Percentiles rank a stretch among this genome's conserved stretches.
These are phyloP conservation scores for Anarhynchus alexandrinus DNA, from an alignment of 2,113 vertebrate species.

Conservation along the genomic window DNA sequence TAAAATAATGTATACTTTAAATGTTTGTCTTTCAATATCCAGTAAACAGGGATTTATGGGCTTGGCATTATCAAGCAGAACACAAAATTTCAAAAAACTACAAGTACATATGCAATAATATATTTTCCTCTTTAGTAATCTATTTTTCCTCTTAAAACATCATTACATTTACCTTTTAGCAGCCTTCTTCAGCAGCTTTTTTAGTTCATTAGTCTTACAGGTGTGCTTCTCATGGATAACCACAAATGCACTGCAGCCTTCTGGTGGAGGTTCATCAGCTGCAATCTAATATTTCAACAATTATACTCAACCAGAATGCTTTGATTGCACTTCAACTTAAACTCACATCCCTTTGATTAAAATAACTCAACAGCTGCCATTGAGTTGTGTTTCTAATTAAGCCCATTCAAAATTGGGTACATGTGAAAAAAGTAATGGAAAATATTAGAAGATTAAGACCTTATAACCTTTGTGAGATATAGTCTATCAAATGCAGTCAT, in stretches of 20 bases:
- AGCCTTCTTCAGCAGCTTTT: constrained; percentile 92
- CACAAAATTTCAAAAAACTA: background rate
- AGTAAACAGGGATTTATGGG: background rate
- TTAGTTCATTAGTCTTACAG: constrained; percentile 90
- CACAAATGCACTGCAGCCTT: constrained; percentile 88
- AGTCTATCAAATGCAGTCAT: constrained; percentile 11
- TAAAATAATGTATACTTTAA: background rate
- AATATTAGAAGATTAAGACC: background rate
- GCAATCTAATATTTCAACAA: constrained; percentile 86
- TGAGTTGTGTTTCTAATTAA: constrained; percentile 52
- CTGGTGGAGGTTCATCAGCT: constrained; percentile 87
- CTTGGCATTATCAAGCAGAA: background rate
- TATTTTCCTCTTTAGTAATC: background rate
- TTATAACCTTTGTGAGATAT: background rate
- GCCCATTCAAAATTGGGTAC: background rate
- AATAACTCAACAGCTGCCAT: constrained; percentile 61
- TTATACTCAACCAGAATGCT: constrained; percentile 60
- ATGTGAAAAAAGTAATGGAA: background rate
- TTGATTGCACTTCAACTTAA: constrained; percentile 60
- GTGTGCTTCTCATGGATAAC: constrained; percentile 85
- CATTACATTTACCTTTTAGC: constrained; percentile 80
- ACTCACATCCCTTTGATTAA: constrained; percentile 65
- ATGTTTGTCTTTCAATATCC: background rate
- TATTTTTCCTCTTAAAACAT: background rate
- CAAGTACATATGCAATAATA: background rate